A percentile compares a stretch with the other conserved stretches of the same genome.
Conservation (phyloP, 2,113 vertebrate genomes). For the Meriones unguiculatus region DNA sequence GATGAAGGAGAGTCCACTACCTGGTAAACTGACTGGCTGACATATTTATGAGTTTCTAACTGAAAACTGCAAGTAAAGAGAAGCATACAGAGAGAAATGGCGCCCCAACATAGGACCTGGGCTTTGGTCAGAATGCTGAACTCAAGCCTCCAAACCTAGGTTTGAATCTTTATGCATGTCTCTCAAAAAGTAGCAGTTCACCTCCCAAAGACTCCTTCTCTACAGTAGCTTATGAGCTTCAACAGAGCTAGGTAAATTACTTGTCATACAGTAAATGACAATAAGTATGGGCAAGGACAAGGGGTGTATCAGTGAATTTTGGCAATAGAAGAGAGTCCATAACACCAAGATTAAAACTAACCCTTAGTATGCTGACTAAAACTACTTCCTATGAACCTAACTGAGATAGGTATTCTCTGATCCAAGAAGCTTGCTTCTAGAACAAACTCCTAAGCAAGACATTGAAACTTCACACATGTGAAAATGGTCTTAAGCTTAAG, state of each 20-base stretch:
- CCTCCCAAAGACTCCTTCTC: background rate
- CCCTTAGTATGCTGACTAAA: background rate
- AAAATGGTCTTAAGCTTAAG: background rate
- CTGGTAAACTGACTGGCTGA: background rate
- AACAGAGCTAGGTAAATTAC: background rate
- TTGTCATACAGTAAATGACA: background rate
- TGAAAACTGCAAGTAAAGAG: background rate
- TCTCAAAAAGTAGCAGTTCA: background rate
- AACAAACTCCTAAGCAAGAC: background rate
- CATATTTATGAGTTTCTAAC: background rate
- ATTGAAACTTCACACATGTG: background rate
- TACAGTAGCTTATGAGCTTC: background rate
- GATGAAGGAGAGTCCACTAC: background rate
- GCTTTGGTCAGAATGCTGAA: background rate
- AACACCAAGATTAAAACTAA: background rate
- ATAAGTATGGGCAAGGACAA: background rate
- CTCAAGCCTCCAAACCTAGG: background rate
- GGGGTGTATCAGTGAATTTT: background rate
- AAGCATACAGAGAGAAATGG: background rate
- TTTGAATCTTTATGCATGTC: background rate
- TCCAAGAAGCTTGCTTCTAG: background rate
- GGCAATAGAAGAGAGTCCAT: background rate
- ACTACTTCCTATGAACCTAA: background rate
- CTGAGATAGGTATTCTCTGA: background rate
- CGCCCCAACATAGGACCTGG: background rate